Evolutionary conservation across 30 jellyfish, hydroid and myxozoan species (phyloP).

Genomic region (Nemopilema nomurai): DNA sequence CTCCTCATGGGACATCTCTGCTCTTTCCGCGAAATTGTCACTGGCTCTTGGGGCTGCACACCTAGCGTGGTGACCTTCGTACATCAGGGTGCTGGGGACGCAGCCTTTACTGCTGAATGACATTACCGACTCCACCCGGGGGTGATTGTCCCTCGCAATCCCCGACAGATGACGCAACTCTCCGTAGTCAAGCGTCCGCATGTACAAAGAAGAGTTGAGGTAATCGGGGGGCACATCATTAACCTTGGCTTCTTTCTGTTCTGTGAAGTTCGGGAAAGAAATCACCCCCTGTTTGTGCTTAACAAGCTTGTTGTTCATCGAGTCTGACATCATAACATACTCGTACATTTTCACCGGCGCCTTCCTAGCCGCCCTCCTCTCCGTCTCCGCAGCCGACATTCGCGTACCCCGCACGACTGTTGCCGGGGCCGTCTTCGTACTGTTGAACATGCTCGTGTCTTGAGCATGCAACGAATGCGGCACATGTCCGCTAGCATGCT

Average conservation of each 20-base stretch:
- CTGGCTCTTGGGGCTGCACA: not conserved
- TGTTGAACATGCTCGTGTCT: not conserved
- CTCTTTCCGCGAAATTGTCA: not conserved
- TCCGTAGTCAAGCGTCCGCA: not conserved
- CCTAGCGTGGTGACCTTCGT: not conserved
- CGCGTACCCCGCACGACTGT: constrained; percentile 16
- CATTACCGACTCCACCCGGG: constrained; percentile 45
- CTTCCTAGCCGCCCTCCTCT: constrained; percentile 13
- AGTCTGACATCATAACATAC: constrained; percentile 50
- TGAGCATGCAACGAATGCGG: not conserved
- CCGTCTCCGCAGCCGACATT: constrained; percentile 43
- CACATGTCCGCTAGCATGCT: not conserved
- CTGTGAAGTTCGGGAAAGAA: not conserved
- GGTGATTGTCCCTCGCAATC: not conserved
- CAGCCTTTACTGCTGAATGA: constrained; percentile 50
- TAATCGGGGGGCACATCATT: not conserved
- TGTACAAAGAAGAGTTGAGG: not conserved
- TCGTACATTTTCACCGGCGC: constrained; percentile 48
- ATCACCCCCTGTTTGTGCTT: constrained; percentile 58
- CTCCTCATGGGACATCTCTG: too few relatives aligned
- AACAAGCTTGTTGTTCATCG: constrained; percentile 39
- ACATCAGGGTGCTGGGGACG: constrained; percentile 35
- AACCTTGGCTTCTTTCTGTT: not conserved
- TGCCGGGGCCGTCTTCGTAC: constrained; percentile 1
- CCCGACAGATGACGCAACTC: not conserved